These are phyloP conservation scores for Himalopsyche anomala DNA, from an alignment of 2,888 invertebrate genomes.

Conservation along the genomic window DNA sequence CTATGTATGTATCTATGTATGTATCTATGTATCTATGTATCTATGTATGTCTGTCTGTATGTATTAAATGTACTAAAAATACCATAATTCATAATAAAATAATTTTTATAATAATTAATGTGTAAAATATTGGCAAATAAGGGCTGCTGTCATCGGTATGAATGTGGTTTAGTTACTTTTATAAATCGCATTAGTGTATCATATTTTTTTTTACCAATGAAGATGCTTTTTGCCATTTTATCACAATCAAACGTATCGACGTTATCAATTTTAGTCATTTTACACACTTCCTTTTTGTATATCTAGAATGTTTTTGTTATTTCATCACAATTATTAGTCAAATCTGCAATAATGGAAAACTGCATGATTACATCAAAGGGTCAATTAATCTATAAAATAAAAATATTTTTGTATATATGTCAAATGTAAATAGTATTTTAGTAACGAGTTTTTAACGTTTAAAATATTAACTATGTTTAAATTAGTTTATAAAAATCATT, in stretches of 20 bases:
- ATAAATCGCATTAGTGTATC: neutral
- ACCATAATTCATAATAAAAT: neutral
- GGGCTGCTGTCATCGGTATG: neutral
- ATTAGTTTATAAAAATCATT: slow-evolving; percentile 3
- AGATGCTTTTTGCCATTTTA: slow-evolving; percentile 25
- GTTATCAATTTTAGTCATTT: slow-evolving; percentile 18
- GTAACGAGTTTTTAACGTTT: neutral
- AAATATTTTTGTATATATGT: slow-evolving; percentile 44
- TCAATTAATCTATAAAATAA: slow-evolving; percentile 45
- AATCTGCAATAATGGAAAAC: slow-evolving; percentile 31
- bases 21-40: neutral
- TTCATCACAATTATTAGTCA: slow-evolving; percentile 30
- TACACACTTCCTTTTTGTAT: slow-evolving; percentile 17
- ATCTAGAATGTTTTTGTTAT: slow-evolving; percentile 12
- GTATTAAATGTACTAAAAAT: slow-evolving; percentile 14
- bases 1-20: neutral
- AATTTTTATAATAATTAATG: neutral
- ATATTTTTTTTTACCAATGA: slow-evolving; percentile 15
- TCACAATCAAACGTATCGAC: neutral
- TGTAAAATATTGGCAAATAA: slow-evolving; percentile 19
- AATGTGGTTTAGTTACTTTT: slow-evolving; percentile 1
- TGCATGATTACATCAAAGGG: slow-evolving; percentile 32
- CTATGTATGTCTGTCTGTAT: neutral
- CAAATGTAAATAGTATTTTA: slow-evolving; percentile 35
- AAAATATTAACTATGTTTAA: slow-evolving; percentile 34